Evolutionary conservation across 2,888 invertebrate species (phyloP).

Genomic region (Heliconius ismenius): DNA sequence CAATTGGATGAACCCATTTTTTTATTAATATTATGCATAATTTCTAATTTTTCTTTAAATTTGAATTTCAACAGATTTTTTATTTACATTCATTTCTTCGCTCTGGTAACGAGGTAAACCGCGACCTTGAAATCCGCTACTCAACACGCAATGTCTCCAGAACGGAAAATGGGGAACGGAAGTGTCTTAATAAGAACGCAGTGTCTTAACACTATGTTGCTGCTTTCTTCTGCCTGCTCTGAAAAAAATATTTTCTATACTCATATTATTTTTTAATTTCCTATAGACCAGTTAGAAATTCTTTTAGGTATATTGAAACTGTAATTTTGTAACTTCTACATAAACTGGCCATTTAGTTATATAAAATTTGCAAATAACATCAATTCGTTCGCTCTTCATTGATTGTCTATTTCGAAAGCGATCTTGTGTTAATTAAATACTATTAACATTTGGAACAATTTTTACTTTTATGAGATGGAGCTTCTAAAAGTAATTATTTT

Average conservation of each 20-base stretch:
- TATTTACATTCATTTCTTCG: too few relatives aligned
- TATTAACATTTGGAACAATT: conserved; percentile 1
- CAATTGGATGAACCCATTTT: too few relatives aligned
- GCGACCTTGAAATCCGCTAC: too few relatives aligned
- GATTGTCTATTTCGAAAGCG: background rate
- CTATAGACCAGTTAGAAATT: background rate
- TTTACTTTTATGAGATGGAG: background rate
- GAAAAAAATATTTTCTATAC: background rate
- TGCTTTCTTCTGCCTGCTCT: too few relatives aligned
- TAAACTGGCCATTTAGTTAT: background rate
- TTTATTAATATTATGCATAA: too few relatives aligned
- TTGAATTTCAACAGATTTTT: too few relatives aligned
- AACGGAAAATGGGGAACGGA: too few relatives aligned
- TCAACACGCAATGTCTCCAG: too few relatives aligned
- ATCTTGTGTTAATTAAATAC: background rate
- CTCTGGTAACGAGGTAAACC: too few relatives aligned
- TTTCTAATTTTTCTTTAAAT: background rate
- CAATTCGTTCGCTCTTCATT: background rate
- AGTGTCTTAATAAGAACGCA: too few relatives aligned
- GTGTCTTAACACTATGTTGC: too few relatives aligned
- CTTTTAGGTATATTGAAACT: background rate
- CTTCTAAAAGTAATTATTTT: background rate
- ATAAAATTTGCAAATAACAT: background rate
- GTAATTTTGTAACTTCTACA: background rate
- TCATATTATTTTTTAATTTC: background rate